These are phyloP conservation scores for Sinocyclocheilus rhinocerous DNA, from an alignment of 2,113 vertebrate species.

Conservation along the genomic window DNA sequence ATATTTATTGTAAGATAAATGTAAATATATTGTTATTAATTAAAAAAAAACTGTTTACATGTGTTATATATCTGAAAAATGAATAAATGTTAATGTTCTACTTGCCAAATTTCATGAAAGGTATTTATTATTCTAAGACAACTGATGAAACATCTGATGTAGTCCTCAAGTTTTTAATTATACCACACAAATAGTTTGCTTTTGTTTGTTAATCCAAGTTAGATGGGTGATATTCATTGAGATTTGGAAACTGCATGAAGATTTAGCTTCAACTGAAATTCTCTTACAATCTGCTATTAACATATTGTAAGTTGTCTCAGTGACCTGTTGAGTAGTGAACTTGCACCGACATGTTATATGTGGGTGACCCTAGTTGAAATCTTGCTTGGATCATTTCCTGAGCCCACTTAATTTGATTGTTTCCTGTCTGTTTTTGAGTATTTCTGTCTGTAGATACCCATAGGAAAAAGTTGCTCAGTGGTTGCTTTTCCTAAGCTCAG, in stretches of 20 bases:
- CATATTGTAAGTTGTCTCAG: background rate
- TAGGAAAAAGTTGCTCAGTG: too few species aligned
- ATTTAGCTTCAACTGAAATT: background rate
- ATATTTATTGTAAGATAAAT: too few species aligned
- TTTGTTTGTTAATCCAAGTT: background rate
- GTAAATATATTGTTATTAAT: too few species aligned
- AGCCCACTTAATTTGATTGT: background rate
- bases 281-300: background rate
- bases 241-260: background rate
- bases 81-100: background rate
- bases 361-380: background rate
- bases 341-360: background rate
- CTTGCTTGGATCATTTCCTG: background rate
- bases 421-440: too few species aligned
- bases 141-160: background rate
- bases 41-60: too few species aligned
- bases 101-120: background rate
- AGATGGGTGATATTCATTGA: background rate
- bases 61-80: background rate
- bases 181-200: background rate
- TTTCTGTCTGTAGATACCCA: background rate
- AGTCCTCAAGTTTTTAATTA: background rate
- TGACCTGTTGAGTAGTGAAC: background rate
- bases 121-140: background rate
- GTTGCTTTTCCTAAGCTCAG: too few species aligned